Evolutionary conservation across 2,888 invertebrate species (phyloP).

Genomic region (Heliconius erato): DNA sequence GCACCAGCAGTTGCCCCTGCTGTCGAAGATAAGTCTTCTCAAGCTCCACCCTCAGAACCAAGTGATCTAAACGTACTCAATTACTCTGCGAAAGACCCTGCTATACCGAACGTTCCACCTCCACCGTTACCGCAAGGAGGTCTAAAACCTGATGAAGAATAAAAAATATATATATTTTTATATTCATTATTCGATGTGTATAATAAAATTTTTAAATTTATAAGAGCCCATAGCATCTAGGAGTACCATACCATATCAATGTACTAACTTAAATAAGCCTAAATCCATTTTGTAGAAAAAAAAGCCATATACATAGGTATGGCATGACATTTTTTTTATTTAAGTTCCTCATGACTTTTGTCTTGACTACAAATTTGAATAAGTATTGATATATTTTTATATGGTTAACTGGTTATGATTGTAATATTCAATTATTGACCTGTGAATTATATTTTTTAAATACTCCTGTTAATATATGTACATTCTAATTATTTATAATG

Average conservation of each 20-base stretch:
- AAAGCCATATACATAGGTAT: not conserved
- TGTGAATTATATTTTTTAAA: not conserved
- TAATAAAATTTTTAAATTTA: slow-evolving; percentile 11
- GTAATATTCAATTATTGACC: not conserved
- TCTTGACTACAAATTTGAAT: not conserved
- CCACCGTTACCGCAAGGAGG: slow-evolving; percentile 88
- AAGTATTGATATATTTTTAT: not conserved
- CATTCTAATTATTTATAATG: slow-evolving; percentile 50
- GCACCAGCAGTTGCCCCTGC: slow-evolving; percentile 49
- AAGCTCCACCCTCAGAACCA: slow-evolving; percentile 72
- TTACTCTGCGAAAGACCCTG: slow-evolving; percentile 87
- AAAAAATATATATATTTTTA: slow-evolving; percentile 51
- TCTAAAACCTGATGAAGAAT: slow-evolving; percentile 75
- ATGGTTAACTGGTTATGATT: not conserved
- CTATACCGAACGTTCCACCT: slow-evolving; percentile 90
- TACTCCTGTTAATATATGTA: slow-evolving; percentile 2
- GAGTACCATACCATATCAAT: not conserved
- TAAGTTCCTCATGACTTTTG: not conserved
- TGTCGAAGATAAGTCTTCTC: slow-evolving; percentile 38
- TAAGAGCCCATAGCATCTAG: not conserved
- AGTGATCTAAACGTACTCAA: slow-evolving; percentile 84
- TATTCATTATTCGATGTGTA: slow-evolving; percentile 34
- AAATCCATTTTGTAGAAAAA: too few relatives aligned
- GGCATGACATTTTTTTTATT: not conserved
- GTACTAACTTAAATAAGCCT: not conserved